Conservation (phyloP, 2,888 invertebrate species). For the Disparrhopalites patrizii region DNA sequence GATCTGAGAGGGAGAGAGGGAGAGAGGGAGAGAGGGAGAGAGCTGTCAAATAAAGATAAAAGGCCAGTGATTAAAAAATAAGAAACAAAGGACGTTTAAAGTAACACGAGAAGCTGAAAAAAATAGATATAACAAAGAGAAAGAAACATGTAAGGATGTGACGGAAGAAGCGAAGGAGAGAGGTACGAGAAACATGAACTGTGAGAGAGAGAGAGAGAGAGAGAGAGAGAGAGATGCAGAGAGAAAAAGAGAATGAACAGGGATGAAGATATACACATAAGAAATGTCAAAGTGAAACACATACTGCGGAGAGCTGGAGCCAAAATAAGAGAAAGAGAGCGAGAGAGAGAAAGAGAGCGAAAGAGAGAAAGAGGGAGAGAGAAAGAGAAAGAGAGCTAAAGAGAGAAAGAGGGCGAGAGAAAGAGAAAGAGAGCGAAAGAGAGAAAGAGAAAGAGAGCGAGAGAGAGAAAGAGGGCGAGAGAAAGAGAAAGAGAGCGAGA, state of each 20-base stretch:
- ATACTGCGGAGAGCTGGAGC: too few species aligned
- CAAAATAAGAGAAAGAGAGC: too few species aligned
- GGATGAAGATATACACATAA: too few species aligned
- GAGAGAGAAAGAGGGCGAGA: too few species aligned
- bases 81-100: background rate
- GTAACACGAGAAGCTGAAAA: background rate
- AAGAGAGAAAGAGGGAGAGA: background rate
- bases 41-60: background rate
- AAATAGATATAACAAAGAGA: background rate
- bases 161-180: background rate
- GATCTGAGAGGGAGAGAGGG: too few species aligned
- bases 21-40: background rate
- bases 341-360: too few species aligned
- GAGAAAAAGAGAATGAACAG: slow-evolving; percentile 3
- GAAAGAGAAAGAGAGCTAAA: too few species aligned
- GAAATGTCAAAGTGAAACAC: too few species aligned
- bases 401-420: too few species aligned
- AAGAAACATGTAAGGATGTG: background rate
- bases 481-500: too few species aligned
- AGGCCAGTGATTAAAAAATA: background rate
- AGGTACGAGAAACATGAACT: background rate
- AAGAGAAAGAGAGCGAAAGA: too few species aligned
- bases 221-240: background rate
- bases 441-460: too few species aligned
- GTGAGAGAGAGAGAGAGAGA: background rate